Conservation (phyloP, 2,888 invertebrate genomes). For the Heliothis peltigera region DNA sequence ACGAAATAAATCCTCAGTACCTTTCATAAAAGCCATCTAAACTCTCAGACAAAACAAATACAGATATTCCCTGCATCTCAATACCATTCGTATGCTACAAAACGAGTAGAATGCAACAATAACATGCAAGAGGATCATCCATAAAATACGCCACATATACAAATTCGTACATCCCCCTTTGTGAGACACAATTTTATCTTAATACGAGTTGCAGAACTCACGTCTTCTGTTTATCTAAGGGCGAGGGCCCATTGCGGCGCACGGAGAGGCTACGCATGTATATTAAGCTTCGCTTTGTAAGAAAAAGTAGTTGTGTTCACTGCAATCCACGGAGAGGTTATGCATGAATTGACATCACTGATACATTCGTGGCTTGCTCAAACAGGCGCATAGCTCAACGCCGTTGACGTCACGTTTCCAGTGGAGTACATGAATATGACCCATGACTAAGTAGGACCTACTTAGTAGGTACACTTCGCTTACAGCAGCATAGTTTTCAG, state of each 20-base stretch:
- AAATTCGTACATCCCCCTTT: slow-evolving; percentile 31
- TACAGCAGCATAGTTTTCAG: too few relatives aligned
- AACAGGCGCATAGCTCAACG: neutral
- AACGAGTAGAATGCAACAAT: neutral
- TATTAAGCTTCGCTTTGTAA: too few relatives aligned
- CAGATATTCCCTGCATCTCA: neutral
- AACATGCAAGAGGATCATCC: neutral
- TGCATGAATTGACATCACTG: slow-evolving; percentile 10
- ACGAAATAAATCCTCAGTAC: neutral
- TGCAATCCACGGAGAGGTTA: slow-evolving; percentile 5
- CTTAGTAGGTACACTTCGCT: too few relatives aligned
- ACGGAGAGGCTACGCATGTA: slow-evolving; percentile 4
- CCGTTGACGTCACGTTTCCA: slow-evolving; percentile 11
- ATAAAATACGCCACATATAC: slow-evolving; percentile 11
- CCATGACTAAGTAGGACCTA: slow-evolving; percentile 5
- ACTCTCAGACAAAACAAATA: neutral
- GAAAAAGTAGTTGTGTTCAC: slow-evolving; percentile 4
- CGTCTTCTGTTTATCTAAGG: slow-evolving; percentile 48
- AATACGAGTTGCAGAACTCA: slow-evolving; percentile 51
- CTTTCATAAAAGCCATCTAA: neutral
- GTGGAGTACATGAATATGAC: slow-evolving; percentile 19
- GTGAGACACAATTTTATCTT: slow-evolving; percentile 52
- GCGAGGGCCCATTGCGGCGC: slow-evolving; percentile 10
- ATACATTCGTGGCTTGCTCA: slow-evolving; percentile 8
- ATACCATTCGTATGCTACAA: neutral